Base-by-base conservation (phyloP, 2,888 invertebrate genomes). In the Teleogryllus oceanicus region DNA sequence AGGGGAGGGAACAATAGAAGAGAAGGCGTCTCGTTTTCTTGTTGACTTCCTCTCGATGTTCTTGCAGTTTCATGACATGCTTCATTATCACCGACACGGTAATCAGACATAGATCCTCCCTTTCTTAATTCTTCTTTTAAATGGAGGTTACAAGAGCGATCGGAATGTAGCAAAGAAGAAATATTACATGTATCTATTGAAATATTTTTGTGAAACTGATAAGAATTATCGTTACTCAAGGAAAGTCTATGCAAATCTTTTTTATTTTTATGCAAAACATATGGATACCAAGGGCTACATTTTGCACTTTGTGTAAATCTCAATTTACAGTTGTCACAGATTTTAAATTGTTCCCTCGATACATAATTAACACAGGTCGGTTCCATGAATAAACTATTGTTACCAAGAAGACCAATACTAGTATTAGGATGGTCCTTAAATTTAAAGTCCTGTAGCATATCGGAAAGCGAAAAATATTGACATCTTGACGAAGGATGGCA, bases 91-190 rank as follows among this genome's bases (percentile, higher is more conserved):
- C 37, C 37, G 37, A 37, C 37, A 8, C 37, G 37, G 8, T 37
- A 37, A 37, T 37, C 78, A 75, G 77, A 13, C 49, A n/a, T 49
- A 24, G 13, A 50, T 49, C 13, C 74, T 37, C 5, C 10, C 79
- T 77, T 50, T 16, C 77, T 20, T 62, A 18, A 11, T 62, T 62
- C 62, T 62, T 62, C 62, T 62, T 18, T 62, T 84, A 97, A 89
- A 88, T 96, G 96, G 21, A 96, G 96, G 89, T 97, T 96, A 49
- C 96, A 97, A 78, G 97, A 96, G 77, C 96, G 96, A 85, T 97
- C 97, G 10, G 96, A 96, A 88, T 96, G 95, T 83, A 96, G 90
- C 79, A 96, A 87, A 81, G 93, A 92, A 62, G 94, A 94, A 85
- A 92, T 91, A 83, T 91, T 89, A 18, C 80, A 80, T n/a, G 62